A percentile compares a stretch with the other conserved stretches of the same genome.
These are phyloP conservation scores for Tadarida brasiliensis DNA, from an alignment of 2,797 vertebrate genomes.

Conservation along the genomic window DNA sequence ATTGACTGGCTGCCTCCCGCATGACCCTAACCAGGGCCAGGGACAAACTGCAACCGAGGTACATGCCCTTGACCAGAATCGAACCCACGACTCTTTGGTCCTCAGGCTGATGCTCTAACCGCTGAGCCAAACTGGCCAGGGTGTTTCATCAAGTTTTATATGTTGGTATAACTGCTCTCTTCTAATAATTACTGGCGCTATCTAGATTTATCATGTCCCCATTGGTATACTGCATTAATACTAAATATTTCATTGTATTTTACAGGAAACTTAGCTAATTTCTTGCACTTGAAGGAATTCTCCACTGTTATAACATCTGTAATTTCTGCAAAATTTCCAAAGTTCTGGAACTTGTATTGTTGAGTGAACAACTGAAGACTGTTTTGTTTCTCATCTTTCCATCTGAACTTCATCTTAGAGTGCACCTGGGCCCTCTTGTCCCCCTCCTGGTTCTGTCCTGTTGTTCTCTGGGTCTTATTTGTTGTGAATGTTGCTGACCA, in stretches of 20 bases:
- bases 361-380: background rate
- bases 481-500: background rate
- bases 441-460: background rate
- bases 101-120: no score
- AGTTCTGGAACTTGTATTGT: background rate
- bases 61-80: no score
- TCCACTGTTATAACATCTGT: background rate
- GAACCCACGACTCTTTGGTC: no score
- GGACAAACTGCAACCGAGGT: no score
- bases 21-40: no score
- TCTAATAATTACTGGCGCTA: background rate
- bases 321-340: background rate
- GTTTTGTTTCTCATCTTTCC: background rate
- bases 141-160: background rate
- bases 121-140: no score
- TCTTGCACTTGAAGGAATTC: background rate
- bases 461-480: background rate
- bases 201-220: background rate
- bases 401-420: background rate
- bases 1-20: no score
- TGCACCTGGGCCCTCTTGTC: background rate
- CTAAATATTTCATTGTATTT: background rate
- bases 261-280: background rate
- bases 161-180: background rate
- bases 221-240: background rate